Evolutionary conservation across 2,797 vertebrate species (phyloP).

Genomic region (Columba guinea): DNA sequence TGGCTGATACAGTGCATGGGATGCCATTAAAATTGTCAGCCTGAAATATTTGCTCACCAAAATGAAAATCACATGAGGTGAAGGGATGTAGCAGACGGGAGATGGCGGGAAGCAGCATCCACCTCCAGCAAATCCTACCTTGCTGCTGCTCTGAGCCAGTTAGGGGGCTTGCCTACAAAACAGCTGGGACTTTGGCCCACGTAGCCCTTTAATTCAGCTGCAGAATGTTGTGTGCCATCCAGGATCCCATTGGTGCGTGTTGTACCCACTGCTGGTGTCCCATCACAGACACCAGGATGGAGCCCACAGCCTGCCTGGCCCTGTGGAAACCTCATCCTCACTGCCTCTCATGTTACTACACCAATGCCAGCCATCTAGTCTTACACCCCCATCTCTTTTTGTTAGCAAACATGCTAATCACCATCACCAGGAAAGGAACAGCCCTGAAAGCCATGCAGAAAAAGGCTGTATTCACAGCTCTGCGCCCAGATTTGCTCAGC

Average conservation of each 20-base stretch:
- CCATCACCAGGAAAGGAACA: neutral
- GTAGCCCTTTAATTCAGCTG: neutral
- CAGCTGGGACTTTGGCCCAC: neutral
- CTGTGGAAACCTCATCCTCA: neutral
- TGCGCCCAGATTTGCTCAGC: neutral
- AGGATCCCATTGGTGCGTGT: neutral
- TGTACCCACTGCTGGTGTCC: neutral
- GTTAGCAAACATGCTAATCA: neutral
- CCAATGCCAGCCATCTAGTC: neutral
- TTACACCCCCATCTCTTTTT: neutral
- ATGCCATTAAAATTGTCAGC: neutral
- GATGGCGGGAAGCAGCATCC: neutral
- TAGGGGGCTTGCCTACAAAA: neutral
- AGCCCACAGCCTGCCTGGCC: neutral
- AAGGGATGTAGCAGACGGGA: neutral
- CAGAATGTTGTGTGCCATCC: neutral
- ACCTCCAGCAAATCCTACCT: neutral
- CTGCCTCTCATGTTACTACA: neutral
- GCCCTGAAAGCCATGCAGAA: neutral
- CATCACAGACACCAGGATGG: neutral
- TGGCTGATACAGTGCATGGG: neutral
- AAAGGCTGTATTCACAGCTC: neutral
- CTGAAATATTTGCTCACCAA: neutral
- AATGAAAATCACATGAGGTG: neutral
- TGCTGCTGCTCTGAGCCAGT: rapidly evolving